Conservation (phyloP, 2,888 invertebrate genomes). For the Caenorhabditis sp. region DNA sequence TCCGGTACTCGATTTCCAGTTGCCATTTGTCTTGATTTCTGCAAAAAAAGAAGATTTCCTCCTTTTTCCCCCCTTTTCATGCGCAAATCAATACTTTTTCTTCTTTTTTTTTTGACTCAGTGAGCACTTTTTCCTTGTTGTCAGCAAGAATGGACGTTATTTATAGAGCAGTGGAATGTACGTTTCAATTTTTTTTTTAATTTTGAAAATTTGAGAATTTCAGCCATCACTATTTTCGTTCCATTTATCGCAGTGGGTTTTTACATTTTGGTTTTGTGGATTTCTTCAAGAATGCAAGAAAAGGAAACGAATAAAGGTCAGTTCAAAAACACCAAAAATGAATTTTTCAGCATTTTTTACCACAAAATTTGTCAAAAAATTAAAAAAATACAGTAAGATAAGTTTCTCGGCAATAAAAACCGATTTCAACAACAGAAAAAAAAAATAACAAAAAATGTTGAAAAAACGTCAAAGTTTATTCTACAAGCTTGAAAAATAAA, state of each 20-base stretch:
- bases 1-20: slow-evolving; percentile 60
- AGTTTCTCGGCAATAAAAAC: too few relatives aligned
- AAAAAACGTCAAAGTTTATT: background rate
- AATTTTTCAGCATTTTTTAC: too few relatives aligned
- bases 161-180: background rate
- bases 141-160: background rate
- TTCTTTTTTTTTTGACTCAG: too few relatives aligned
- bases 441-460: too few relatives aligned
- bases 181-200: too few relatives aligned
- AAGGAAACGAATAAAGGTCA: background rate
- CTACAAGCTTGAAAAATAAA: background rate
- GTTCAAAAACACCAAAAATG: too few relatives aligned
- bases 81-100: background rate
- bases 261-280: background rate
- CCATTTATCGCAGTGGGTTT: background rate
- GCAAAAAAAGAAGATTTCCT: background rate
- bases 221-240: background rate
- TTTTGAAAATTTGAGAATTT: too few relatives aligned
- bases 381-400: too few relatives aligned
- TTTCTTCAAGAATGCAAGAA: background rate
- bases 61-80: slow-evolving; percentile 1
- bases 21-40: slow-evolving; percentile 55
- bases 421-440: too few relatives aligned
- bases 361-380: too few relatives aligned
- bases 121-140: too few relatives aligned